Percentiles rank a stretch among this genome's conserved stretches.
Conservation (phyloP, 1,140 invertebrate genomes). For the Octopus bimaculoides region DNA sequence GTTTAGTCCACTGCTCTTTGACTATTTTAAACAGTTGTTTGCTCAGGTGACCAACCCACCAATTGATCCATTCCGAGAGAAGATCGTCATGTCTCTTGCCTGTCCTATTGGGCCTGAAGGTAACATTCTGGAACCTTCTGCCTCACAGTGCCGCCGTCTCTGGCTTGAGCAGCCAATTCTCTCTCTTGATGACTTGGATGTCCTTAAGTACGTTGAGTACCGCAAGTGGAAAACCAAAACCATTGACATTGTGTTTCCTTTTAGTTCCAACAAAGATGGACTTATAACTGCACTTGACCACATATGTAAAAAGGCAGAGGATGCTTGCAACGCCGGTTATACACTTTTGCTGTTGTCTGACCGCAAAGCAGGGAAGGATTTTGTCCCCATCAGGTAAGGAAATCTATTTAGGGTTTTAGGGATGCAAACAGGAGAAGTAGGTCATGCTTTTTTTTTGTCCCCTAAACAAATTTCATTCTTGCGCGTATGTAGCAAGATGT, state of each 20-base stretch:
- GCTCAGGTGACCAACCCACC: slow-evolving; percentile 99
- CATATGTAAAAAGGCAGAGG: slow-evolving; percentile 78
- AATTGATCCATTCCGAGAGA: slow-evolving; percentile 98
- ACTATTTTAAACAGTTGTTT: slow-evolving; percentile 99
- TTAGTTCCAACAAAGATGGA: slow-evolving; percentile 70
- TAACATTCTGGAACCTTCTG: slow-evolving; percentile 88
- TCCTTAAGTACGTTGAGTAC: slow-evolving; percentile 80
- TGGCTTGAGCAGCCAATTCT: slow-evolving; percentile 94
- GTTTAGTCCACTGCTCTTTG: slow-evolving; percentile 91
- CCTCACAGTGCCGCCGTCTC: slow-evolving; percentile 86
- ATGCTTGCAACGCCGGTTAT: slow-evolving; percentile 76
- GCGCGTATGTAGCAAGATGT: no score
- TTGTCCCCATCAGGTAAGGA: slow-evolving; percentile 56
- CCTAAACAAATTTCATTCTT: no score
- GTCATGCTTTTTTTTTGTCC: slow-evolving; percentile 44
- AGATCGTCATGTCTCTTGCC: slow-evolving; percentile 96
- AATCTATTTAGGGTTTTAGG: neutral
- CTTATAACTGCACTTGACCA: slow-evolving; percentile 75
- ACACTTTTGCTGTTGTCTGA: slow-evolving; percentile 90
- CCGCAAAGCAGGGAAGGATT: slow-evolving; percentile 68
- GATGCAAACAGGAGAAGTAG: neutral
- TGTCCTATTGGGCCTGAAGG: slow-evolving; percentile 77
- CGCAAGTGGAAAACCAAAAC: slow-evolving; percentile 87
- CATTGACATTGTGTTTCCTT: slow-evolving; percentile 84
- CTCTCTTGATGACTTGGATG: slow-evolving; percentile 84